These are phyloP conservation scores for Tylochromis polylepis DNA, from an alignment of 2,113 vertebrate species.

Conservation along the genomic window DNA sequence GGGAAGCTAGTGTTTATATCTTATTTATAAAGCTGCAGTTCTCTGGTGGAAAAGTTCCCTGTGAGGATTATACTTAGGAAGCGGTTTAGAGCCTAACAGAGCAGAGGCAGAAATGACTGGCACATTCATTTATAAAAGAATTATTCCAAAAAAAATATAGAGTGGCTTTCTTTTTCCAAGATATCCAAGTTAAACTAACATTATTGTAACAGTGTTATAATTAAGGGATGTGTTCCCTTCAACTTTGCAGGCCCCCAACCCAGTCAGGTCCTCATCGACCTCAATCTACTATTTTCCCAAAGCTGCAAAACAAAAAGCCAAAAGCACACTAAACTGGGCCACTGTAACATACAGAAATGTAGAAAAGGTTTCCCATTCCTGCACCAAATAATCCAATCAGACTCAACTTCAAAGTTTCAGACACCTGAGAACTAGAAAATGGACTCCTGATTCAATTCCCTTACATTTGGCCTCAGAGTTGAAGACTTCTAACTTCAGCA, in stretches of 20 bases:
- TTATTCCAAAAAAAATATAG: neutral
- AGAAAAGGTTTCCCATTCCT: neutral
- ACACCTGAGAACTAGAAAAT: constrained; percentile 41
- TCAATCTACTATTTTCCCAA: neutral
- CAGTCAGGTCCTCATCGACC: neutral
- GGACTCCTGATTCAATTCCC: constrained; percentile 33
- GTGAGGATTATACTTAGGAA: neutral
- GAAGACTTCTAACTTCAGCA: neutral
- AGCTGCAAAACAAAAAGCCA: neutral
- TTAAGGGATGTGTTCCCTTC: neutral
- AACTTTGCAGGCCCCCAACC: neutral
- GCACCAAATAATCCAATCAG: constrained; percentile 28
- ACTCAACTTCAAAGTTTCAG: constrained; percentile 12
- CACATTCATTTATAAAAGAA: neutral
- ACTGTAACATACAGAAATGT: neutral
- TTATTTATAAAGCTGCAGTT: neutral
- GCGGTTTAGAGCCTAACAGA: neutral
- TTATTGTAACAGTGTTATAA: neutral
- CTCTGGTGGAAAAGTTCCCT: neutral
- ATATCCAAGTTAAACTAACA: neutral
- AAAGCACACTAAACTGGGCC: neutral
- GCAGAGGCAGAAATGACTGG: neutral
- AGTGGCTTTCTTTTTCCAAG: neutral
- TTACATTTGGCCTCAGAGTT: neutral
- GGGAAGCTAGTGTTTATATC: neutral